Evolutionary conservation across 2,113 vertebrate species (phyloP).

Genomic region (Proterorhinus semilunaris): DNA sequence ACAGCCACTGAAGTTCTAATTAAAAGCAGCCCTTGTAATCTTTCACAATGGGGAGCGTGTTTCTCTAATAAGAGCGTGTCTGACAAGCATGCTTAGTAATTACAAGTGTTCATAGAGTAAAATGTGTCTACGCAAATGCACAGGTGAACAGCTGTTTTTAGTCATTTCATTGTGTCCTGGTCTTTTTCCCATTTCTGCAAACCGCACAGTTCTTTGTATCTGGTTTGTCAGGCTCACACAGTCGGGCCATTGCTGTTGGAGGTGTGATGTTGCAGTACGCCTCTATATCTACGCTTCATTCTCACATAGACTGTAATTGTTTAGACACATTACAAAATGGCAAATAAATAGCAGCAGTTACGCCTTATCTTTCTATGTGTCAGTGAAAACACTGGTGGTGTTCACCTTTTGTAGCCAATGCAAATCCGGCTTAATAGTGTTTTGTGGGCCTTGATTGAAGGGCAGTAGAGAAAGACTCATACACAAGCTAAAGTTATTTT

Average conservation of each 20-base stretch:
- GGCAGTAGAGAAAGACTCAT: not conserved
- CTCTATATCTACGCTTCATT: too few relatives aligned
- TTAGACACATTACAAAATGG: too few relatives aligned
- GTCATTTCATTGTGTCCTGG: not conserved
- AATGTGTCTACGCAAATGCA: slow-evolving; percentile 10
- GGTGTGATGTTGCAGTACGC: too few relatives aligned
- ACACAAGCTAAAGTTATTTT: not conserved
- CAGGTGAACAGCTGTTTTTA: slow-evolving; percentile 1
- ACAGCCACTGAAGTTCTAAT: slow-evolving; percentile 36
- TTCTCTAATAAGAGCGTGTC: slow-evolving; percentile 39
- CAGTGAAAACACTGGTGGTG: too few relatives aligned
- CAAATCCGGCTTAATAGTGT: too few relatives aligned
- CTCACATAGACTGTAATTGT: too few relatives aligned
- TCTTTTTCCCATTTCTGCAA: not conserved
- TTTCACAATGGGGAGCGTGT: slow-evolving; percentile 33
- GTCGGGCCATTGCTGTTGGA: too few relatives aligned
- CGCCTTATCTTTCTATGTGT: too few relatives aligned
- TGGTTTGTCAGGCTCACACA: not conserved
- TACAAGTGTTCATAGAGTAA: slow-evolving; percentile 25
- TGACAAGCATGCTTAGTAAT: slow-evolving; percentile 37
- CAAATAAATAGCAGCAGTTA: too few relatives aligned
- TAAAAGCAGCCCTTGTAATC: slow-evolving; percentile 39
- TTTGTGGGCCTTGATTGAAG: too few relatives aligned
- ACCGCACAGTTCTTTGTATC: not conserved
- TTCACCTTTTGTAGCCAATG: too few relatives aligned